Base-by-base conservation (phyloP, 2,797 vertebrate genomes). In the Karalla daura region DNA sequence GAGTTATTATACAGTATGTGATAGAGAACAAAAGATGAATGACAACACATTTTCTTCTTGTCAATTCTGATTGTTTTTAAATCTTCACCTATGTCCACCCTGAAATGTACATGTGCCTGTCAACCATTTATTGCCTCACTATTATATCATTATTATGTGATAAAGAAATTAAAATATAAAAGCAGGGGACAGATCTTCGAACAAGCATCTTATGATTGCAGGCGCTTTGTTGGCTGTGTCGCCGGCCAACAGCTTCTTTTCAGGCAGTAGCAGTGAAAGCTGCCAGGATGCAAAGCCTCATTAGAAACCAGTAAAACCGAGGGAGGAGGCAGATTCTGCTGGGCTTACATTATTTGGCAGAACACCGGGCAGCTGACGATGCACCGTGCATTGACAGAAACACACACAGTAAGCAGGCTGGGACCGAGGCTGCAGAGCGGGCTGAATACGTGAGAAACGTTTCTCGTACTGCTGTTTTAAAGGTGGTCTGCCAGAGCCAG, bases 341-440 rank as follows among this genome's bases (percentile, higher is more conserved):
- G 24, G 51, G 41, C 53, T 18, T 10, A 32, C 73, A 51, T 21
- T 60, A 11, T 52, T 41, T 20, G 37, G 25, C 51, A 35, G 8
- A 24, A 70, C 70, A 63, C 45, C 63, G n/a, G 17, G 11, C 39
- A 63, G 68, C 55, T 71, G 64, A 75, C 60, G 49, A 50, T 27
- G 80, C 69, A 50, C 4, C 60, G 45, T 36, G 39, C 62, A 58
- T 0, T 33, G 62, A 64, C 45, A 67, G 37, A 62, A 43, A 59
- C 61, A 23, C 45, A 4, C 3, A 15, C 51, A 54, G 55, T 51
- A 47, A 75, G 54, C 75, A 69, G 66, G 45, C 67, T 75, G 9
- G 1, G 4, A 11, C 25, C 4, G 13, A 35, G 24, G 45, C 27
- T 14, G 33, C 27, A 58, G 2, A 5, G n/a, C 13, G 1, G 7